phyloP scores from a whole-genome alignment of 2,888 invertebrate genomes.

The Hartigia nigra region DNA sequence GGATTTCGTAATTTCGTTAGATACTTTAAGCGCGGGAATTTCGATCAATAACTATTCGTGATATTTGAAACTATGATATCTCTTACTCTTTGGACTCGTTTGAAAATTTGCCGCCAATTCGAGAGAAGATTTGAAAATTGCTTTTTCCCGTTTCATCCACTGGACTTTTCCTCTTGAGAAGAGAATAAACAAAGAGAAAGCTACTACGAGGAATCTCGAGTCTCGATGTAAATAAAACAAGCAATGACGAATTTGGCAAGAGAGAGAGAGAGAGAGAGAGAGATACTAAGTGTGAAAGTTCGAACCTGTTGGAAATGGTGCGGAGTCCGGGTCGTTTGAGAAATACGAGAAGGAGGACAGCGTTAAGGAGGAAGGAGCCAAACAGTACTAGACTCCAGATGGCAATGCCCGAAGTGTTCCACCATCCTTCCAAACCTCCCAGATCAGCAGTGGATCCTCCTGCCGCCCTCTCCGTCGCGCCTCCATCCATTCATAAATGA shows the following conservation, averaged over 20 bases:
- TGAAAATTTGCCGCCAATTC: too few relatives aligned
- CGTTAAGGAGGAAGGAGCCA: constrained; percentile 79
- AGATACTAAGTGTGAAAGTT: not conserved
- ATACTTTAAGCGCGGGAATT: too few relatives aligned
- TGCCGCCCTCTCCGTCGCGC: constrained; percentile 58
- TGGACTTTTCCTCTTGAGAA: too few relatives aligned
- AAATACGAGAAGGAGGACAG: constrained; percentile 79
- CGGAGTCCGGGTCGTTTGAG: constrained; percentile 78
- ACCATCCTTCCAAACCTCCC: constrained; percentile 60
- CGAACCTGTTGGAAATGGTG: constrained; percentile 83
- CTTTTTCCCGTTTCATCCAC: too few relatives aligned
- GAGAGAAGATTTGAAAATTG: too few relatives aligned
- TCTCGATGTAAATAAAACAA: too few relatives aligned
- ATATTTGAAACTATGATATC: too few relatives aligned
- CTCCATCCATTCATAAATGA: constrained; percentile 66
- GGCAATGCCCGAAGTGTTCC: constrained; percentile 53
- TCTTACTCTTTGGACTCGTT: too few relatives aligned
- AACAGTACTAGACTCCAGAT: constrained; percentile 68
- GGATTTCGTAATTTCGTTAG: too few relatives aligned
- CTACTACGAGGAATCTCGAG: too few relatives aligned
- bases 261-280: rapidly evolving
- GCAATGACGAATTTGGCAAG: not conserved
- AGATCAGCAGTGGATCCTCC: constrained; percentile 55
- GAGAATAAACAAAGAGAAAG: too few relatives aligned
- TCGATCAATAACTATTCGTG: too few relatives aligned